Evolutionary conservation across 1,140 invertebrate species (phyloP).

Genomic region (Drosophila busckii): DNA sequence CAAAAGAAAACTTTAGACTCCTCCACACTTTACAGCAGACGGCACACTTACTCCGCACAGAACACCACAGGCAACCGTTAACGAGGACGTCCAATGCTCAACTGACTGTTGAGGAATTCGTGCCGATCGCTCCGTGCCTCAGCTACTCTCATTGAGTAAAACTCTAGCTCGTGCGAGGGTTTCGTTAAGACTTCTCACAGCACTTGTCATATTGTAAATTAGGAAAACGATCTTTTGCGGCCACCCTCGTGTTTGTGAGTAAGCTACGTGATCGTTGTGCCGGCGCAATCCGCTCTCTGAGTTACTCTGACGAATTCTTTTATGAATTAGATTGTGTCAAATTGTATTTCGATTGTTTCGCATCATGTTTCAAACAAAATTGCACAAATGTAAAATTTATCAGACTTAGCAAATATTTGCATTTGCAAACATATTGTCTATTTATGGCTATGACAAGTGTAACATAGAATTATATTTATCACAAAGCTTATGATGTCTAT

Average conservation of each 20-base stretch:
- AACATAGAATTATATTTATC: conserved; percentile 3
- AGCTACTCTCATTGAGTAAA: conserved; percentile 51
- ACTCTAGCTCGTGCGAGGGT: conserved; percentile 38
- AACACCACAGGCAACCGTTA: conserved; percentile 70
- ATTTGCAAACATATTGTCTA: background rate
- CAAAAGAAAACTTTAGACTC: conserved; percentile 59
- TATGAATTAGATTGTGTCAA: conserved; percentile 31
- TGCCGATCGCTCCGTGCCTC: conserved; percentile 16
- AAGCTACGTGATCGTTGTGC: too few relatives aligned
- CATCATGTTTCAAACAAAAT: conserved; percentile 11
- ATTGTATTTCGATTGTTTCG: conserved; percentile 10
- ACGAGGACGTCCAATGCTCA: conserved; percentile 77
- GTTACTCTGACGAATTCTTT: conserved; percentile 18
- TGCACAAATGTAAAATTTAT: background rate
- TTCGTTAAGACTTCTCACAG: too few relatives aligned
- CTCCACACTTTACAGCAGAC: conserved; percentile 36
- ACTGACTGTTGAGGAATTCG: conserved; percentile 63
- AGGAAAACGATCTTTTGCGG: too few relatives aligned
- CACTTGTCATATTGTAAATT: too few relatives aligned
- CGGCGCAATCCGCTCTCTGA: background rate
- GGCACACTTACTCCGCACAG: conserved; percentile 63
- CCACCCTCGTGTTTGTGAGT: too few relatives aligned
- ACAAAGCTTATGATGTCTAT: conserved; percentile 12
- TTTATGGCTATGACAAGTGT: conserved; percentile 18
- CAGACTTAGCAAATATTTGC: background rate